Conservation (phyloP, 2,797 vertebrate genomes). For the Silurus lanzhouensis region DNA sequence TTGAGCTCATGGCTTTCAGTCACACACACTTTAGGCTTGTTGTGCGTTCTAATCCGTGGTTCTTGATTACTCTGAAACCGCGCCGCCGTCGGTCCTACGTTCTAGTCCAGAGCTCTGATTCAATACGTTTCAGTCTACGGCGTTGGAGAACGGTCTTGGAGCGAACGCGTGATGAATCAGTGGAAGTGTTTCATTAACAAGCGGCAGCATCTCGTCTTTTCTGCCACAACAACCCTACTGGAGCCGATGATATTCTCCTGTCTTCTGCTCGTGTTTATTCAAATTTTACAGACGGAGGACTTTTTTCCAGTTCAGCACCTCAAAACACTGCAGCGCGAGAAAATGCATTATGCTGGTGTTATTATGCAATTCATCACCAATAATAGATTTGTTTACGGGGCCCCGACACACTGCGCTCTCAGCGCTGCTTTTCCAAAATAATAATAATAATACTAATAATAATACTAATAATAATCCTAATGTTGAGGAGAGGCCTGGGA, state of each 20-base stretch:
- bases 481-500: constrained; percentile 68
- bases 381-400: constrained; percentile 86
- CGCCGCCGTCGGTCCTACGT: constrained; percentile 16
- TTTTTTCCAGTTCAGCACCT: constrained; percentile 86
- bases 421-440: constrained; percentile 77
- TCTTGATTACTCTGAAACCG: constrained; percentile 39
- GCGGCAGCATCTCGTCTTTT: constrained; percentile 51
- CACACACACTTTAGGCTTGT: constrained; percentile 27
- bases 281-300: constrained; percentile 82
- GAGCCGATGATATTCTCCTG: constrained; percentile 64
- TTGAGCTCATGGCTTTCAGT: constrained; percentile 17
- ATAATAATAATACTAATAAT: constrained; percentile 81
- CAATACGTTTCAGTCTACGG: constrained; percentile 39
- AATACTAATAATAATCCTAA: constrained; percentile 73
- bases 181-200: constrained; percentile 61
- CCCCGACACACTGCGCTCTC: constrained; percentile 74
- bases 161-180: constrained; percentile 58
- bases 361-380: constrained; percentile 89
- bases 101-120: constrained; percentile 44
- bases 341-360: constrained; percentile 82
- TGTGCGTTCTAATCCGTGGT: constrained; percentile 32
- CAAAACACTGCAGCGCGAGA: constrained; percentile 80
- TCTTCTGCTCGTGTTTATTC: constrained; percentile 78
- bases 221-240: constrained; percentile 54
- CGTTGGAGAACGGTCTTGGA: constrained; percentile 42